Evolutionary conservation across 2,113 vertebrate species (phyloP).

Genomic region (Scortum barcoo): DNA sequence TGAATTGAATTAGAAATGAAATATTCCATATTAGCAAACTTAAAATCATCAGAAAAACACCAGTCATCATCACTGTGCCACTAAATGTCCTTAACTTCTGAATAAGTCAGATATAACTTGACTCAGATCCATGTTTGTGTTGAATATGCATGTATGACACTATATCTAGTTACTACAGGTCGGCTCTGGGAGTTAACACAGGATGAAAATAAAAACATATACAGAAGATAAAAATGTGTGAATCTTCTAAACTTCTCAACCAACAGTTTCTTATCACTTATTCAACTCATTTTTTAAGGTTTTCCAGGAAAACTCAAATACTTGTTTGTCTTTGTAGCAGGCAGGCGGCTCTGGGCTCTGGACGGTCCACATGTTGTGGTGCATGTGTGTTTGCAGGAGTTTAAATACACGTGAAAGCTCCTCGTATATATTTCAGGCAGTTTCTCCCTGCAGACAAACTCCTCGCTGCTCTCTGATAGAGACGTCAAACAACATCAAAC

Average conservation of each 20-base stretch:
- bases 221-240: not conserved
- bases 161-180: not conserved
- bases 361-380: not conserved
- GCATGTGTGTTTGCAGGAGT: not conserved
- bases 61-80: no score
- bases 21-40: no score
- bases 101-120: no score
- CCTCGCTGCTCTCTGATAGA: slow-evolving; percentile 46
- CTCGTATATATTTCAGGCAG: not conserved
- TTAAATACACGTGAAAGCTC: slow-evolving; percentile 4
- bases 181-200: not conserved
- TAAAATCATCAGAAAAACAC: no score
- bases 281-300: no score
- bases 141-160: no score
- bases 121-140: no score
- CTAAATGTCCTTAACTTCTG: no score
- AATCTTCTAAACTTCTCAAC: not conserved
- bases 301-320: not conserved
- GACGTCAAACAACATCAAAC: slow-evolving; percentile 54
- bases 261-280: no score
- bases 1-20: no score
- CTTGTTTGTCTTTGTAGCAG: not conserved
- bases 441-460: slow-evolving; percentile 18
- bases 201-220: not conserved
- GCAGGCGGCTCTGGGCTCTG: not conserved